phyloP scores from a whole-genome alignment of 2,888 invertebrate genomes.

The Atethmia centrago region DNA sequence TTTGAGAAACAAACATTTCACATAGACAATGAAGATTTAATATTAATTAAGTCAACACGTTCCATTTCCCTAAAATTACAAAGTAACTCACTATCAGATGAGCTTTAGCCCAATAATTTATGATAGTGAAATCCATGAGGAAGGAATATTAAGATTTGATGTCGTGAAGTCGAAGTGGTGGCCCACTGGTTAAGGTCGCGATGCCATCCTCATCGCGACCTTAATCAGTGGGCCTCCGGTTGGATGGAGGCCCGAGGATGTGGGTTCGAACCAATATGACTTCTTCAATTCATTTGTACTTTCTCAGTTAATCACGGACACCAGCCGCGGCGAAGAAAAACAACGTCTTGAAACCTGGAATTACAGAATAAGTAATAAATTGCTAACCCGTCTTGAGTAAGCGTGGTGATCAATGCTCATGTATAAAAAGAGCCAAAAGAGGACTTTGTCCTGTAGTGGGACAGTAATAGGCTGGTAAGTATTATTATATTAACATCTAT shows the following conservation, averaged over 20 bases:
- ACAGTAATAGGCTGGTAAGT: not conserved
- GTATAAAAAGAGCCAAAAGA: not conserved
- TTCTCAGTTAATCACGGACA: not conserved
- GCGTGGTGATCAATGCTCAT: not conserved
- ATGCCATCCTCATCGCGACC: too few species aligned
- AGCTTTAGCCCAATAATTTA: not conserved
- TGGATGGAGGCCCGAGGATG: too few species aligned
- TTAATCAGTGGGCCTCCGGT: too few species aligned
- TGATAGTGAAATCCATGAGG: not conserved
- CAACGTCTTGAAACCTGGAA: not conserved
- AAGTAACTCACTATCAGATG: not conserved
- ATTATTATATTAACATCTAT: too few species aligned
- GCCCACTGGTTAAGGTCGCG: not conserved
- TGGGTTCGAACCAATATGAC: not conserved
- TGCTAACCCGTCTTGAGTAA: not conserved
- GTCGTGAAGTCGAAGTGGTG: not conserved
- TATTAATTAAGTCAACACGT: not conserved
- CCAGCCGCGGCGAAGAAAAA: not conserved
- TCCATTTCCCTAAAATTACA: not conserved
- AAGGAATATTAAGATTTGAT: not conserved
- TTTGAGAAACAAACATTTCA: not conserved
- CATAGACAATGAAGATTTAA: constrained; percentile 10
- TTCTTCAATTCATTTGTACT: not conserved
- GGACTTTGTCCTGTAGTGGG: not conserved
- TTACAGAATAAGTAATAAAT: not conserved